Evolutionary conservation across 1,140 invertebrate genomes (phyloP).

Genomic region (Ooceraea biroi): DNA sequence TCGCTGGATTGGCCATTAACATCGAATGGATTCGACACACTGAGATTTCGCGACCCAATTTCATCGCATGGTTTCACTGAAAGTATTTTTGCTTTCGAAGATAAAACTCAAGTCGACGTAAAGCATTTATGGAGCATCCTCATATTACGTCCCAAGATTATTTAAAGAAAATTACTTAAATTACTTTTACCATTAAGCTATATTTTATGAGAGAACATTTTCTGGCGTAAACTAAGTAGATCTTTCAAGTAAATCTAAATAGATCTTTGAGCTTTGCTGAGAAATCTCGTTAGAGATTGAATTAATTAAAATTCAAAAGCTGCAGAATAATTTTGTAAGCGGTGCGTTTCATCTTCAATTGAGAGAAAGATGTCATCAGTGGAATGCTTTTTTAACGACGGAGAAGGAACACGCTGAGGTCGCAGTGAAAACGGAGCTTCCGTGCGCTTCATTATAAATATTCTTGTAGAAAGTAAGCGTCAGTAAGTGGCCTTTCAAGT

Average conservation of each 20-base stretch:
- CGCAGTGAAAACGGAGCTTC: constrained; percentile 56
- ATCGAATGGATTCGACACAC: constrained; percentile 10
- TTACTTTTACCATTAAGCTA: too few relatives aligned
- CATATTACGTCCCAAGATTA: neutral
- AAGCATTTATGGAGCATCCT: neutral
- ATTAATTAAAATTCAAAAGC: constrained; percentile 6
- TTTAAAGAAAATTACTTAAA: neutral
- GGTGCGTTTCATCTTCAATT: neutral
- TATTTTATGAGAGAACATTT: neutral
- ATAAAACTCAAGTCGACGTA: neutral
- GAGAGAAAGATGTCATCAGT: constrained; percentile 7
- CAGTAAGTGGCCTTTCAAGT: constrained; percentile 66
- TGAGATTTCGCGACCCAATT: constrained; percentile 31
- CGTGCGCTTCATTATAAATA: constrained; percentile 51
- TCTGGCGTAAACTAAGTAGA: neutral
- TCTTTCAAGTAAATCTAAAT: neutral
- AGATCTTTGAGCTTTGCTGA: neutral
- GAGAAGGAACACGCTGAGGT: constrained; percentile 12
- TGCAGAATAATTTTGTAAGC: neutral
- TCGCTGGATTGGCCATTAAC: constrained; percentile 4
- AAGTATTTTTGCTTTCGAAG: constrained; percentile 38
- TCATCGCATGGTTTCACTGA: constrained; percentile 25
- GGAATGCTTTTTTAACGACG: constrained; percentile 3
- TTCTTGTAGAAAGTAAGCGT: constrained; percentile 70
- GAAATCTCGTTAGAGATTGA: neutral